phyloP scores from a whole-genome alignment of 2,797 vertebrate species.

The Lepilemur ruficaudatus region DNA sequence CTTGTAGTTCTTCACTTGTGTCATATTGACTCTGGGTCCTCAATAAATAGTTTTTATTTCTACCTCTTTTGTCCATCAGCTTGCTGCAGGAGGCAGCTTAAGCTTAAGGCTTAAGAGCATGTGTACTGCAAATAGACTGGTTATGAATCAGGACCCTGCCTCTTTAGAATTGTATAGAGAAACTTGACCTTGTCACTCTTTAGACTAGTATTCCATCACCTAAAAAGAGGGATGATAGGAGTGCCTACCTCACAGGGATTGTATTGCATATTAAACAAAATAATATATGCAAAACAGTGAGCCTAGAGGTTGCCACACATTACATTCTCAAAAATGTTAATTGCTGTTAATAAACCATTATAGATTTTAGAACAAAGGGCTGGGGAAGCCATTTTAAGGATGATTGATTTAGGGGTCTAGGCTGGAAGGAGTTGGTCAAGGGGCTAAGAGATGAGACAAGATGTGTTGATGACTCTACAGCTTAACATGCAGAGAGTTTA shows the following conservation, averaged over 20 bases:
- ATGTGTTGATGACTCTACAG: background rate
- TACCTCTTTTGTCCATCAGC: background rate
- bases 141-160: background rate
- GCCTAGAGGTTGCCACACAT: background rate
- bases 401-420: background rate
- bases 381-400: background rate
- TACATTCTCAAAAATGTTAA: background rate
- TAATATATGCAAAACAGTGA: background rate
- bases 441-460: background rate
- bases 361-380: background rate
- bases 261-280: conserved; percentile 10
- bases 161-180: conserved; percentile 2
- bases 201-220: background rate
- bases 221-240: background rate
- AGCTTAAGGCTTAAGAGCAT: background rate
- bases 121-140: background rate
- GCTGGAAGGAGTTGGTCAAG: background rate
- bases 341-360: background rate
- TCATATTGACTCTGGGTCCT: background rate
- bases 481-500: background rate
- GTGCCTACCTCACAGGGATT: background rate
- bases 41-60: background rate
- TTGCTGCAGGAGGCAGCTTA: background rate
- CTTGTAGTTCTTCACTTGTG: background rate
- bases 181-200: background rate